These are phyloP conservation scores for Leptinotarsa tumamoca DNA, from an alignment of 2,888 invertebrate species.

Conservation along the genomic window DNA sequence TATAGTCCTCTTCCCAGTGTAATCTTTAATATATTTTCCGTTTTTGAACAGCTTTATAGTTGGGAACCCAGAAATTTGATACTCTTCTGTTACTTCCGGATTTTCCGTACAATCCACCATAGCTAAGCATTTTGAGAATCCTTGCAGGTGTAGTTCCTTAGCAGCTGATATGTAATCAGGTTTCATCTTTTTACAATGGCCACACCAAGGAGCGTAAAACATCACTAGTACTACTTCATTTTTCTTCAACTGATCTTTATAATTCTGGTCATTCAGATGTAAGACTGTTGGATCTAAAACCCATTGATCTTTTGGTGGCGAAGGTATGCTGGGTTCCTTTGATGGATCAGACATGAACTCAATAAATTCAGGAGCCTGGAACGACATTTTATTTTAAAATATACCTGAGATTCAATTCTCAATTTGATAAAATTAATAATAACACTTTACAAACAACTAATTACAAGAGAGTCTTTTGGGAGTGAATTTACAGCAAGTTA, in stretches of 20 bases:
- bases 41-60: slow-evolving; percentile 74
- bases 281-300: slow-evolving; percentile 66
- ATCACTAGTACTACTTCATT: slow-evolving; percentile 76
- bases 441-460: no score
- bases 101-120: slow-evolving; percentile 78
- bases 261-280: slow-evolving; percentile 72
- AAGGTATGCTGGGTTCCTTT: slow-evolving; percentile 59
- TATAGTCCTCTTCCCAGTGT: slow-evolving; percentile 70
- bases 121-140: slow-evolving; percentile 64
- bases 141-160: slow-evolving; percentile 66
- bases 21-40: slow-evolving; percentile 69
- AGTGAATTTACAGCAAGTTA: no score
- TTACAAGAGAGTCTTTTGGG: no score
- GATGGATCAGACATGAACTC: slow-evolving; percentile 72
- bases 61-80: slow-evolving; percentile 75
- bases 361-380: slow-evolving; percentile 76
- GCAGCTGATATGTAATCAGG: slow-evolving; percentile 75
- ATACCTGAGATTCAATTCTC: background rate
- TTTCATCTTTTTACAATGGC: slow-evolving; percentile 77
- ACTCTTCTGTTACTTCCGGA: slow-evolving; percentile 71
- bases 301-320: slow-evolving; percentile 64
- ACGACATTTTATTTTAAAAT: slow-evolving; percentile 32
- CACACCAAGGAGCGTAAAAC: slow-evolving; percentile 85
- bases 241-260: slow-evolving; percentile 71
- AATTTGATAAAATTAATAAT: no score